A percentile compares a stretch with the other conserved stretches of the same genome.
phyloP scores from a whole-genome alignment of 2,113 vertebrate species.

The Daubentonia madagascariensis region DNA sequence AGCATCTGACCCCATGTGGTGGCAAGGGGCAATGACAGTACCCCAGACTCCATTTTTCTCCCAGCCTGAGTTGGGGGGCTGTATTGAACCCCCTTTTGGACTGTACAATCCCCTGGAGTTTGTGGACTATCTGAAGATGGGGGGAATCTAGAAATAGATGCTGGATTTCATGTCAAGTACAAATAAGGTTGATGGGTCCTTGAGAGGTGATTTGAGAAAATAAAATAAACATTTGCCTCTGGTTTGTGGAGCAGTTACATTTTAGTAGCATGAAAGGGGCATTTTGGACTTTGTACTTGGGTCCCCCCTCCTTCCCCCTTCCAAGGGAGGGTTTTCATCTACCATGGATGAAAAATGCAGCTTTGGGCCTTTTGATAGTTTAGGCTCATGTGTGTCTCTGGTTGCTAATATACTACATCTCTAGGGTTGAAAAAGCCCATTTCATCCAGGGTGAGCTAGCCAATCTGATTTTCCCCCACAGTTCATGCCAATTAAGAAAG shows the following conservation, averaged over 20 bases:
- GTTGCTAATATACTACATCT: neutral
- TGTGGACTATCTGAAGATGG: neutral
- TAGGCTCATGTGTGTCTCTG: neutral
- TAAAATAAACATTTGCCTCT: neutral
- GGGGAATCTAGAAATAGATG: neutral
- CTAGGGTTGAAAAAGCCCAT: neutral
- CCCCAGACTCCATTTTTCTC: neutral
- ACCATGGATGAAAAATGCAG: neutral
- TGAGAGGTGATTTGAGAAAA: neutral
- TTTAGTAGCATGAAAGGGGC: neutral
- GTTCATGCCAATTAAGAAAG: neutral
- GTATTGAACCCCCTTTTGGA: neutral
- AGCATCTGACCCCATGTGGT: neutral
- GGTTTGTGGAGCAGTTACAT: neutral
- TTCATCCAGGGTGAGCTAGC: neutral
- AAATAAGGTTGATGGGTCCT: neutral
- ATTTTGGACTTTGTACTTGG: neutral
- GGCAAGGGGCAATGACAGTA: neutral
- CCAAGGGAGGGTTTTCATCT: neutral
- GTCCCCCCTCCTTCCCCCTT: neutral
- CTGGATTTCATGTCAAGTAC: neutral
- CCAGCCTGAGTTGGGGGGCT: neutral
- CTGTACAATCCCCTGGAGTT: neutral
- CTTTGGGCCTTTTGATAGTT: neutral
- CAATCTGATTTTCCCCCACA: neutral